Evolutionary conservation across 2,797 vertebrate genomes (phyloP).

Genomic region (Poecilia wingei): DNA sequence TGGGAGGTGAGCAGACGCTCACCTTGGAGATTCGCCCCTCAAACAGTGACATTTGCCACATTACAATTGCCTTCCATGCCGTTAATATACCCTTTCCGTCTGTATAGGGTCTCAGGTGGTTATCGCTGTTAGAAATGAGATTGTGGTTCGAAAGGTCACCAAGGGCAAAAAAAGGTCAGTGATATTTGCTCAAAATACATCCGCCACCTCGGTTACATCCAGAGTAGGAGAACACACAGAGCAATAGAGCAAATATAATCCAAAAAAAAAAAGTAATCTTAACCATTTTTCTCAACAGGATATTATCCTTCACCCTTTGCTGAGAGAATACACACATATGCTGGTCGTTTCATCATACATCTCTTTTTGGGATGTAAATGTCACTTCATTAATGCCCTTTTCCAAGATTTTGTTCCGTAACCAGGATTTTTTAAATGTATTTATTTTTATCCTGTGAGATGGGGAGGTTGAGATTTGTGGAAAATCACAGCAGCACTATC

Average conservation of each 20-base stretch:
- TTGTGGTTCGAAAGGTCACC: conserved; percentile 57
- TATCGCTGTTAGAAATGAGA: conserved; percentile 48
- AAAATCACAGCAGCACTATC: background rate
- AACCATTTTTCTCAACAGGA: background rate
- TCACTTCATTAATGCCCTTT: background rate
- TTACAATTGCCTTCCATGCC: conserved; percentile 50
- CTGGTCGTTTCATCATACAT: background rate
- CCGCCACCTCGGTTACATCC: conserved; percentile 15
- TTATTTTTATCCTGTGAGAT: background rate
- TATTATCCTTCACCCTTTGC: background rate
- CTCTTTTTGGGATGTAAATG: background rate
- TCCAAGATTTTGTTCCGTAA: background rate
- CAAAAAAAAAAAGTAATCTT: background rate
- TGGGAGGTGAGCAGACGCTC: background rate
- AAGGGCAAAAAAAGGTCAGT: conserved; percentile 58
- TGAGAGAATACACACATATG: background rate
- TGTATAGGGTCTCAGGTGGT: conserved; percentile 53
- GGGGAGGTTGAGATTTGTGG: background rate
- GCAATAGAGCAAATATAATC: background rate
- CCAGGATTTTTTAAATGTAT: background rate
- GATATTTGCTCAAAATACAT: conserved; percentile 51
- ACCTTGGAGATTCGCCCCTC: conserved; percentile 28
- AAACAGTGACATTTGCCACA: conserved; percentile 64
- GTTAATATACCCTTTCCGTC: conserved; percentile 48
- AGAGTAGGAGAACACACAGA: conserved; percentile 4